phyloP scores from a whole-genome alignment of 2,888 invertebrate genomes.

The Volucella inflata region DNA sequence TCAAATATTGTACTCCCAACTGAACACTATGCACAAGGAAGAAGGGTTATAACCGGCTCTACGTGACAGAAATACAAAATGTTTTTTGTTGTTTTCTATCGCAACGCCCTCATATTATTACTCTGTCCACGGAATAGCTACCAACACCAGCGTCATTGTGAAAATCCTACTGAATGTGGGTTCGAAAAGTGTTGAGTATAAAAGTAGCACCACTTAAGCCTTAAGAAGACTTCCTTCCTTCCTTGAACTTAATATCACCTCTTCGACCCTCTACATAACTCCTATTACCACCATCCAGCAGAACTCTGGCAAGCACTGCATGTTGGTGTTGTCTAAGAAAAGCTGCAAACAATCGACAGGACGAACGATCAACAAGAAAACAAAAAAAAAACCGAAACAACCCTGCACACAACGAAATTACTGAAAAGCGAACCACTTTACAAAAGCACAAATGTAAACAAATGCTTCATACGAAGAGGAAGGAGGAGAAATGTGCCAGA shows the following conservation, averaged over 20 bases:
- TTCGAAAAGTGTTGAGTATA: constrained; percentile 34
- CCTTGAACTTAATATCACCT: constrained; percentile 20
- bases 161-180: constrained; percentile 51
- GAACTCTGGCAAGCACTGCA: constrained; percentile 6
- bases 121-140: constrained; percentile 55
- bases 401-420: constrained; percentile 46
- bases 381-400: constrained; percentile 46
- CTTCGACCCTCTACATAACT: neutral
- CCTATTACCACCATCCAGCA: constrained; percentile 4
- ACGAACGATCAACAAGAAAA: constrained; percentile 61
- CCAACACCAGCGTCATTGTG: constrained; percentile 14
- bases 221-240: constrained; percentile 68
- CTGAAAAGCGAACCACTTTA: constrained; percentile 71
- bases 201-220: constrained; percentile 69
- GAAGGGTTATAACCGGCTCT: constrained; percentile 77
- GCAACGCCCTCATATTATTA: constrained; percentile 59
- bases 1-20: constrained; percentile 65
- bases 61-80: constrained; percentile 80
- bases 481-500: neutral
- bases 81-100: constrained; percentile 49
- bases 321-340: constrained; percentile 68
- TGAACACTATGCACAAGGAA: constrained; percentile 32
- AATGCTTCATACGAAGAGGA: constrained; percentile 20
- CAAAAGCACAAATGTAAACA: constrained; percentile 74
- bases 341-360: constrained; percentile 73